A percentile compares a stretch with the other conserved stretches of the same genome.
Conservation (phyloP, 2,888 invertebrate genomes). For the Amphipoea lucens region DNA sequence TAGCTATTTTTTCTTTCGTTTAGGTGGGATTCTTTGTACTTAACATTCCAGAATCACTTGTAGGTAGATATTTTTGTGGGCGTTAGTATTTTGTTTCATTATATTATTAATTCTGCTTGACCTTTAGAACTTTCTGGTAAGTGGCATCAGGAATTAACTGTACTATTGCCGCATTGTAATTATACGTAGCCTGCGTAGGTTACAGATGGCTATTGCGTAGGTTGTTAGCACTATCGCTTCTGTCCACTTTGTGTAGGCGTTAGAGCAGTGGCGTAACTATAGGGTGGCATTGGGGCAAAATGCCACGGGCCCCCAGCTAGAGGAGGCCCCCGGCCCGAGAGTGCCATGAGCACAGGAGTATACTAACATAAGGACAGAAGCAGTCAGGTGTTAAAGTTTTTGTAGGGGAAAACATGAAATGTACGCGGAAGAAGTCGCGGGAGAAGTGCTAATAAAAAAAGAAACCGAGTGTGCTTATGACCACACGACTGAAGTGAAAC, state of each 20-base stretch:
- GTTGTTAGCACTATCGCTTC: background rate
- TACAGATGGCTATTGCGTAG: slow-evolving; percentile 10
- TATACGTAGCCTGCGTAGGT: background rate
- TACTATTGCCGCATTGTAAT: background rate
- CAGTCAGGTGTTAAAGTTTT: too few species aligned
- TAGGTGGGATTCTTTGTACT: background rate
- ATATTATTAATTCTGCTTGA: slow-evolving; percentile 3
- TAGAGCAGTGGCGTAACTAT: background rate
- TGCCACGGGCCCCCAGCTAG: too few species aligned
- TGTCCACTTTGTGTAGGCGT: background rate
- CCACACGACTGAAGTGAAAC: too few species aligned
- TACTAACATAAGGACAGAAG: too few species aligned
- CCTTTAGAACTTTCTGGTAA: slow-evolving; percentile 14
- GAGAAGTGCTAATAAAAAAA: too few species aligned
- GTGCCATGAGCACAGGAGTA: too few species aligned
- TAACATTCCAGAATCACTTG: too few species aligned
- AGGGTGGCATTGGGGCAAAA: too few species aligned
- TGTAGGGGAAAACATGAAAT: too few species aligned
- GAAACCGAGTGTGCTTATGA: too few species aligned
- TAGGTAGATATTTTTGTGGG: background rate
- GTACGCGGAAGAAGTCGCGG: too few species aligned
- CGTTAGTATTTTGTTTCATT: background rate
- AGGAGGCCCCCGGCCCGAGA: too few species aligned
- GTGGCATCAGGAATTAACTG: background rate
- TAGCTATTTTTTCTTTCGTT: background rate